These are phyloP conservation scores for Myopa testacea DNA, from an alignment of 2,888 invertebrate genomes.

Conservation along the genomic window DNA sequence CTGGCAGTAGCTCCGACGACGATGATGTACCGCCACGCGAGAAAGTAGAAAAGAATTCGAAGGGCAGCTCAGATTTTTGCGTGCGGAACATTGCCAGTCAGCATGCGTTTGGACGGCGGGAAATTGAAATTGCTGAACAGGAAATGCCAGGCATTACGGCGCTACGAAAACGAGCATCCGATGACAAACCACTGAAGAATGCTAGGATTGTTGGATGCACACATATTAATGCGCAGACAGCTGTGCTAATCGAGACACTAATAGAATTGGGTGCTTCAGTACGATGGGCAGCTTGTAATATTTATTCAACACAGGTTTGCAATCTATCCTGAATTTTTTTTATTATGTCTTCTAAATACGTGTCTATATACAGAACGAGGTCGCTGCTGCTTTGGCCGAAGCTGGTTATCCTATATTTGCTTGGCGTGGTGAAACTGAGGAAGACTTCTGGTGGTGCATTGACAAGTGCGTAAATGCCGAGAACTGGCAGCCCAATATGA, in stretches of 20 bases:
- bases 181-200: slow-evolving; percentile 94
- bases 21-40: slow-evolving; percentile 94
- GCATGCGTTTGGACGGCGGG: slow-evolving; percentile 92
- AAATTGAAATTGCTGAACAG: slow-evolving; percentile 98
- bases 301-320: slow-evolving; percentile 91
- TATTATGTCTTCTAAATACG: slow-evolving; percentile 21
- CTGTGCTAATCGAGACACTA: slow-evolving; percentile 91
- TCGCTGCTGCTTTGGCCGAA: slow-evolving; percentile 94
- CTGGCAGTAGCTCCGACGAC: slow-evolving; percentile 89
- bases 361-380: slow-evolving; percentile 81
- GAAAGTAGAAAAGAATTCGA: slow-evolving; percentile 88
- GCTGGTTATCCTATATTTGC: slow-evolving; percentile 91
- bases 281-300: slow-evolving; percentile 97
- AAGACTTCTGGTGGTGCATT: slow-evolving; percentile 99
- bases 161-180: slow-evolving; percentile 87
- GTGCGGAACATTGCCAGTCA: slow-evolving; percentile 89
- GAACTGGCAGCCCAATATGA: slow-evolving; percentile 98
- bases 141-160: slow-evolving; percentile 99
- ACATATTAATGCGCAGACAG: slow-evolving; percentile 98
- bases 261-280: slow-evolving; percentile 90
- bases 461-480: slow-evolving; percentile 93
- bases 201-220: slow-evolving; percentile 98
- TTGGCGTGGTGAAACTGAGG: slow-evolving; percentile 97
- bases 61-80: slow-evolving; percentile 90
- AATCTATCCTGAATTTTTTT: background rate